Evolutionary conservation across 2,888 invertebrate genomes (phyloP).

Genomic region (Anagyrus pseudococci): DNA sequence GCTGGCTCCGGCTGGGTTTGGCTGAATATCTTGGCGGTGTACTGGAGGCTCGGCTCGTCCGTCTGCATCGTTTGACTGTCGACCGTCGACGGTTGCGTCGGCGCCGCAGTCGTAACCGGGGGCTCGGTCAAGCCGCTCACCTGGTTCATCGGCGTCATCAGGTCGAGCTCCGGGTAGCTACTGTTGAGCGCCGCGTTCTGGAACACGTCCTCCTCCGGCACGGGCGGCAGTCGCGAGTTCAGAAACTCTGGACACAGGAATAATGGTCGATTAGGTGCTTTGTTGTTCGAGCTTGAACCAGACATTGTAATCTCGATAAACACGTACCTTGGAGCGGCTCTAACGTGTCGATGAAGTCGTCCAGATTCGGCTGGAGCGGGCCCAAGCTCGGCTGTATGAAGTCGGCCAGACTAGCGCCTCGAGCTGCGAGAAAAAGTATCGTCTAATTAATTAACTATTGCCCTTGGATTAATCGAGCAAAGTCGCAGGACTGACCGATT

Average conservation of each 20-base stretch:
- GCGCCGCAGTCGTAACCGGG: not conserved
- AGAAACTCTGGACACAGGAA: conserved; percentile 63
- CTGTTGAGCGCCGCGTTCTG: conserved; percentile 49
- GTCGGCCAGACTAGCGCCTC: conserved; percentile 88
- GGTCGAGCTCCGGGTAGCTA: conserved; percentile 56
- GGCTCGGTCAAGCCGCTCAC: conserved; percentile 36
- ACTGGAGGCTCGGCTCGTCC: conserved; percentile 52
- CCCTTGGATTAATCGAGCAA: not conserved
- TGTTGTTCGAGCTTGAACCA: too few relatives aligned
- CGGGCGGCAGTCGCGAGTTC: conserved; percentile 67
- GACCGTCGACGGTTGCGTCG: not conserved
- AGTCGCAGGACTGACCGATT: conserved; percentile 73
- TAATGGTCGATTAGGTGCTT: not conserved
- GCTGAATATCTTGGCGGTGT: conserved; percentile 57
- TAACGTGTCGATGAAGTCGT: conserved; percentile 92
- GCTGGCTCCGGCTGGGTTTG: conserved; percentile 48
- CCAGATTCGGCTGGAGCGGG: conserved; percentile 94
- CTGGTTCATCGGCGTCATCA: conserved; percentile 56
- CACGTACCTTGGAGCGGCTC: conserved; percentile 80
- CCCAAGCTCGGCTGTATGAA: conserved; percentile 98
- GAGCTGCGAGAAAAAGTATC: conserved; percentile 66
- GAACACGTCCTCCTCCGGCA: conserved; percentile 67
- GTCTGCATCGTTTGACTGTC: conserved; percentile 23
- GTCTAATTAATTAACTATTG: not conserved
- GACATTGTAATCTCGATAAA: not conserved